These are phyloP conservation scores for Halyomorpha halys DNA, from an alignment of 1,140 invertebrate species.

Conservation along the genomic window DNA sequence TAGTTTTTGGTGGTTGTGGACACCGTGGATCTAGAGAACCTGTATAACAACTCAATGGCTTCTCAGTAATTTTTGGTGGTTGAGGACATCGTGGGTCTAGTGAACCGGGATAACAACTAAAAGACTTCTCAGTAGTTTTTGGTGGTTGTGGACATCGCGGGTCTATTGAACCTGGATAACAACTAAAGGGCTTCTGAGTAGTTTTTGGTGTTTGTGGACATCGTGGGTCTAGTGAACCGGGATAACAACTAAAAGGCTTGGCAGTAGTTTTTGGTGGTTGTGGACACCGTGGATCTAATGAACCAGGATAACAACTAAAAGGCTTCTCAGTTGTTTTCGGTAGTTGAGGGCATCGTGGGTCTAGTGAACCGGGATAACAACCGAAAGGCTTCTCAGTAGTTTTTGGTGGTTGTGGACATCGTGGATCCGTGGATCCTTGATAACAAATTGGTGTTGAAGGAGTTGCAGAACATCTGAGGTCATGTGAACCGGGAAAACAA, in stretches of 20 bases:
- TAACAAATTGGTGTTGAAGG: neutral
- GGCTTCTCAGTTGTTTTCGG: constrained; percentile 24
- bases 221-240: constrained; percentile 36
- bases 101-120: constrained; percentile 38
- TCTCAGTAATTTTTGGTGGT: constrained; percentile 23
- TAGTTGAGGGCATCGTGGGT: constrained; percentile 37
- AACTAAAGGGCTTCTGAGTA: constrained; percentile 25
- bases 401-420: constrained; percentile 34
- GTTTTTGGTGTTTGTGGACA: constrained; percentile 27
- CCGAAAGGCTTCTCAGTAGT: constrained; percentile 20
- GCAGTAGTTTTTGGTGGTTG: constrained; percentile 30
- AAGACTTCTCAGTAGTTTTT: too few relatives aligned
- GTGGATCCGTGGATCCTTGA: constrained; percentile 38
- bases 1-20: constrained; percentile 29
- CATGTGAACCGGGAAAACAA: neutral
- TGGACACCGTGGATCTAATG: constrained; percentile 31
- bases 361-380: constrained; percentile 37
- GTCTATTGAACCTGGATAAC: constrained; percentile 34
- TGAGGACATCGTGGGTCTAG: constrained; percentile 38
- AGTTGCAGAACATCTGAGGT: neutral
- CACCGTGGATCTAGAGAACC: constrained; percentile 33
- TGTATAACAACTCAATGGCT: constrained; percentile 32
- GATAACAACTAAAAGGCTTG: constrained; percentile 31
- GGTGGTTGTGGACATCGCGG: constrained; percentile 33
- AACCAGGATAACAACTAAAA: constrained; percentile 7